These are phyloP conservation scores for Bombus superbus DNA, from an alignment of 1,140 invertebrate species.

Conservation along the genomic window DNA sequence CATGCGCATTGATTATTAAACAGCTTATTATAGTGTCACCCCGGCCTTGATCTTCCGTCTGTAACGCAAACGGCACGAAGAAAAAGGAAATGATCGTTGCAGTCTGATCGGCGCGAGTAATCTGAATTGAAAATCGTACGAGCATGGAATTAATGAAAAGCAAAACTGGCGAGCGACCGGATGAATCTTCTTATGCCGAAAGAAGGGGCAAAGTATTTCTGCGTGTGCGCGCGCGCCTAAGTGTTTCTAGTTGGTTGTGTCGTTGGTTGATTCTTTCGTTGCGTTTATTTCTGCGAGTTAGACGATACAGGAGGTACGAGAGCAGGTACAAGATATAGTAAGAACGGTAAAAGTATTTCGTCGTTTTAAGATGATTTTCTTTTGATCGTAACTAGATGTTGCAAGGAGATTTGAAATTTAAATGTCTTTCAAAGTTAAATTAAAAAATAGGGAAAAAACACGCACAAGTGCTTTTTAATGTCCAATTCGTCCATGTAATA, in stretches of 20 bases:
- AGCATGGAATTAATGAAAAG: conserved; percentile 41
- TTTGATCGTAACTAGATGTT: too few relatives aligned
- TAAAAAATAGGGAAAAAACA: too few relatives aligned
- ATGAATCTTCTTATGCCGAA: background rate
- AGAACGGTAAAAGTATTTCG: too few relatives aligned
- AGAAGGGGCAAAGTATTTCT: background rate
- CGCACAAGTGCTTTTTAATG: too few relatives aligned
- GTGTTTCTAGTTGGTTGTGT: background rate
- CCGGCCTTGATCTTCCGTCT: conserved; percentile 55
- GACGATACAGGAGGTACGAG: too few relatives aligned
- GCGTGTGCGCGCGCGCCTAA: too few relatives aligned
- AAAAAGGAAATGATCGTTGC: conserved; percentile 30
- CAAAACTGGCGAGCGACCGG: background rate
- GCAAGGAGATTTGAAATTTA: too few relatives aligned
- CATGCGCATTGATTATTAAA: conserved; percentile 82
- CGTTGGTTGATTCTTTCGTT: background rate
- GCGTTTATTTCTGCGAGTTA: background rate
- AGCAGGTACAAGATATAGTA: too few relatives aligned
- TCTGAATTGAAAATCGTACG: conserved; percentile 49
- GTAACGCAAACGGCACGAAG: background rate
- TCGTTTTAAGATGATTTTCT: too few relatives aligned
- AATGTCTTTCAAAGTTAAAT: too few relatives aligned
- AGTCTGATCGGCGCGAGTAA: conserved; percentile 2
- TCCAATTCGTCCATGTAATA: too few relatives aligned
- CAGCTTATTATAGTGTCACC: conserved; percentile 74